phyloP scores from a whole-genome alignment of 2,113 vertebrate species.

The Rhinolophus sinicus region DNA sequence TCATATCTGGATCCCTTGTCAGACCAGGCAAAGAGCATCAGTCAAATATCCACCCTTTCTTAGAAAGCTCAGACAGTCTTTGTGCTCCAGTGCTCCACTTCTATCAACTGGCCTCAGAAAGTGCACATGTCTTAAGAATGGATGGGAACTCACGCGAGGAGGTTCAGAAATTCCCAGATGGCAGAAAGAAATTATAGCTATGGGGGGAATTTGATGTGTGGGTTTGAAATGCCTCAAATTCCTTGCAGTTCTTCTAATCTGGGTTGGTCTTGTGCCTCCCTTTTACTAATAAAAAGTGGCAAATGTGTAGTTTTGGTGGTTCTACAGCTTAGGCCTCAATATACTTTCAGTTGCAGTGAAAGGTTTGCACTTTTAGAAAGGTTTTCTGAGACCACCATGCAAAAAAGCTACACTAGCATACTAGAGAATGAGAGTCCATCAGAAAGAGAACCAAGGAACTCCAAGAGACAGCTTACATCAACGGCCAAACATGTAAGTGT shows the following conservation, averaged over 20 bases:
- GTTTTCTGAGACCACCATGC: not conserved
- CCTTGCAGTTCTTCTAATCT: not conserved
- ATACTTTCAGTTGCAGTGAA: not conserved
- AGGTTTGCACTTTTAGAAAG: not conserved
- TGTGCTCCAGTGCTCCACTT: not conserved
- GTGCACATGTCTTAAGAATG: not conserved
- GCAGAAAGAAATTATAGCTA: not conserved
- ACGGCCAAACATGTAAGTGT: accelerated
- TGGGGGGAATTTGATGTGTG: accelerated
- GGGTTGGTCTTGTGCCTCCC: not conserved
- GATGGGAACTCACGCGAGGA: accelerated
- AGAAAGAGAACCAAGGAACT: not conserved
- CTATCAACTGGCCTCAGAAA: not conserved
- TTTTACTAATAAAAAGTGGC: not conserved
- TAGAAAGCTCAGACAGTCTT: not conserved
- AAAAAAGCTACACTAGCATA: not conserved
- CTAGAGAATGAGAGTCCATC: not conserved
- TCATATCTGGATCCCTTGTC: not conserved
- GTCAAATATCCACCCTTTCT: not conserved
- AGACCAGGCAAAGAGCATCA: not conserved
- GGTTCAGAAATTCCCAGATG: not conserved
- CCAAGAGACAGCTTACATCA: not conserved
- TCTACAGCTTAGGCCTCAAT: not conserved
- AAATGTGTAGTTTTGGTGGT: not conserved
- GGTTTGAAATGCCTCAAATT: not conserved